phyloP scores from a whole-genome alignment of 2,113 vertebrate species.

The Crotalus viridis region DNA sequence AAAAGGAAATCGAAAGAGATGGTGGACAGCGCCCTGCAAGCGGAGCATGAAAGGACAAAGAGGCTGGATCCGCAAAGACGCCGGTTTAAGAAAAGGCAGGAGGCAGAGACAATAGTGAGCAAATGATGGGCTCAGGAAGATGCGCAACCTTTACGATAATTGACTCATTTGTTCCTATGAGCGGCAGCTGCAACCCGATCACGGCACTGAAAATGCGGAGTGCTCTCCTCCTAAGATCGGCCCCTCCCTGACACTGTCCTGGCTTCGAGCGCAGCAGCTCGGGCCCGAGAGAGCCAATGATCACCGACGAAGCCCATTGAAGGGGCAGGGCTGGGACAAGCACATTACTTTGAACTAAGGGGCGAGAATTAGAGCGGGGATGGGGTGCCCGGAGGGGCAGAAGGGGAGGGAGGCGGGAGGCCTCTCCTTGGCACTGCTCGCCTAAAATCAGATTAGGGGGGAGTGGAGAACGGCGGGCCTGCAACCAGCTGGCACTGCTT shows the following conservation, averaged over 20 bases:
- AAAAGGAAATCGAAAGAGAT: not conserved
- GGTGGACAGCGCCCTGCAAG: not conserved
- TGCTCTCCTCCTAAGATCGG: not conserved
- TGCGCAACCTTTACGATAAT: fast-evolving
- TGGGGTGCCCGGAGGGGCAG: too few relatives aligned
- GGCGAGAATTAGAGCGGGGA: not conserved
- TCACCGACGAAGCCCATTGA: not conserved
- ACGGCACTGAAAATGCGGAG: too few relatives aligned
- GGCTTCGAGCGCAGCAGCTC: not conserved
- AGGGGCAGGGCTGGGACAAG: not conserved
- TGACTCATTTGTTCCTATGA: not conserved
- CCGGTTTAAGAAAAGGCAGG: not conserved
- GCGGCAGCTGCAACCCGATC: not conserved
- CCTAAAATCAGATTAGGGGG: not conserved
- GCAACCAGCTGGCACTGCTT: not conserved
- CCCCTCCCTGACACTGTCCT: not conserved
- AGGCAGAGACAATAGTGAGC: not conserved
- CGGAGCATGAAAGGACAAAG: fast-evolving
- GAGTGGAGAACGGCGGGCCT: not conserved
- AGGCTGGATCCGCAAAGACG: not conserved
- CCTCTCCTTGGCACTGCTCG: not conserved
- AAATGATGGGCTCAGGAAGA: not conserved
- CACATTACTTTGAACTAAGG: not conserved
- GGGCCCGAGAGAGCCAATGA: not conserved
- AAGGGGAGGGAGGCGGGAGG: not conserved